Base-by-base conservation (phyloP, 1,140 invertebrate species). In the Drosophila arawakana region DNA sequence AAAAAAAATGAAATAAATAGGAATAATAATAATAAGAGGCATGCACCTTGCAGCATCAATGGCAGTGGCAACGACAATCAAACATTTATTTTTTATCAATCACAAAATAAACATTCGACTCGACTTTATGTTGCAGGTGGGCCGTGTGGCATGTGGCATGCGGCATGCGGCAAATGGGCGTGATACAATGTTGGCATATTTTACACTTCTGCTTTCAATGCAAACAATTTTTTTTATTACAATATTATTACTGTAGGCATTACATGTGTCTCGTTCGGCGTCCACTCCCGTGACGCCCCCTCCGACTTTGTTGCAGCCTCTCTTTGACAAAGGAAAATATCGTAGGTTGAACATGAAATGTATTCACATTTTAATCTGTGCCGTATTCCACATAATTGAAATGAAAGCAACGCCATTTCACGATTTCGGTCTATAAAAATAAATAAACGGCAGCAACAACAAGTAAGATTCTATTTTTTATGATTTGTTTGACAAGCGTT, bases 81-180 rank as follows among this genome's bases (percentile, higher is more conserved):
- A 80, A 85, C 62, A 78, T 74, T 67, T 69, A 68, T 67, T 78
- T 73, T 86, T 88, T 88, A 88, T 88, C 82, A 86, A 86, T 86
- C 82, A 83, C 65, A 88, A 88, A 88, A 88, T 80, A 88, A 86
- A 86, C 84, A 88, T 70, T 70, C 73, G 61, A 83, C 55, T 76
- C 76, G 41, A 59, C 58, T 63, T 74, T 78, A 54, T 70, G 72
- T 47, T 65, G 65, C 55, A 66, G 34, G 37, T 50, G 21, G 30
- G 11, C 3, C 21, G 46, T 34, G 57, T 50, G 50, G 50, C 49
- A 52, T 50, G 50, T 11, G 39, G 52, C 50, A 54, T 35, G 34
- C 15, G 52, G 52, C 52, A 18, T n/a, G 25, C 4, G 25, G 25
- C 25, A 30, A 30, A 30, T 52, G 65, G 71, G 62, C 7, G 61